Evolutionary conservation across 2,888 invertebrate genomes (phyloP), one percentile per base, ranked within the genome.

Genomic region (Pantelozetes paolii): DNA sequence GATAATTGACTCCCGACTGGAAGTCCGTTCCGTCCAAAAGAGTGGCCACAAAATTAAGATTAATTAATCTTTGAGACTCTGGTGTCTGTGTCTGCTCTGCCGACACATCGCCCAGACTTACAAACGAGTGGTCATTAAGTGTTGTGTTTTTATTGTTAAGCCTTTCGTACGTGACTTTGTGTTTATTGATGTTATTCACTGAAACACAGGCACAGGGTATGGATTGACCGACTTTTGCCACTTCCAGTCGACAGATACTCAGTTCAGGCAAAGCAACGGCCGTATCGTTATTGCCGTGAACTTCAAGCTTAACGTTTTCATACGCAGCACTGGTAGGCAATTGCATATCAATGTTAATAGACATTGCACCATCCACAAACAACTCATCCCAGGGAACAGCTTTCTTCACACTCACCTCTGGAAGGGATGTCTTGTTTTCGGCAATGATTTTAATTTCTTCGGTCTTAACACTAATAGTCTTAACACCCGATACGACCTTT

Each of bases 141-240:
- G 48, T 48, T 26, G 71, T 48, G 18, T 50, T 45, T 71, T 71
- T 71, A 18, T 48, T 42, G 6, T 13, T 23, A 69, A 18, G 42
- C 13, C 23, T 36, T 13, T 74, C 72, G 36, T 78, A 77, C 26
- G 73, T 73, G 13, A 76, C 77, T 26, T 72, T 71, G 23, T 77
- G 75, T 23, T 76, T 71, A 36, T 78, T 78, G 0, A 78, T 76
- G 69, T 75, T 76, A 23, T 74, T 75, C 26, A 72, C 75, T 54
- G 76, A 76, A 70, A 73, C 73, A 71, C 73, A 73, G 20, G 73
- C 48, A 73, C 78, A 78, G n/a, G 78, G 78, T 11, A 78, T 75
- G 13, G 75, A 71, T 36, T 23, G 69, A n/a, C 77, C 77, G 2
- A 78, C 76, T 54, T 76, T 73, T 64, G 74, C 75, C 0, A 78